Evolutionary conservation across 2,888 invertebrate genomes (phyloP).

Genomic region (Trilocha varians): DNA sequence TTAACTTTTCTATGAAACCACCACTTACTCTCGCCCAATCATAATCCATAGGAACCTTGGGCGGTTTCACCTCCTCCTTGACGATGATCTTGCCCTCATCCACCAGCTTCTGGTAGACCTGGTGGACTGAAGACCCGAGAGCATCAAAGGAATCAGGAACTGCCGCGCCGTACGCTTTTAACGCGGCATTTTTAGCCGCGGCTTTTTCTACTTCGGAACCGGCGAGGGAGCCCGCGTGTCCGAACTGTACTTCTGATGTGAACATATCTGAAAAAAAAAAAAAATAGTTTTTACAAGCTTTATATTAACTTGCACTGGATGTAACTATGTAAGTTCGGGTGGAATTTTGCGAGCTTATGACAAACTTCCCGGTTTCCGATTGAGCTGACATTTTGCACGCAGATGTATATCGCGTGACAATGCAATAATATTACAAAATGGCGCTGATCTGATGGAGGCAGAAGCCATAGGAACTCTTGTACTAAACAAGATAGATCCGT

Average conservation of each 20-base stretch:
- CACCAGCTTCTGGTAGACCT: constrained; percentile 84
- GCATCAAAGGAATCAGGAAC: constrained; percentile 96
- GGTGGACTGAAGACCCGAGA: constrained; percentile 69
- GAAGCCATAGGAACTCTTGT: too few species aligned
- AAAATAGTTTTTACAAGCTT: too few species aligned
- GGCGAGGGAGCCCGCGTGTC: constrained; percentile 99
- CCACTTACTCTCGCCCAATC: constrained; percentile 90
- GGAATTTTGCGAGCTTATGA: too few species aligned
- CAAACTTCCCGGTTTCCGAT: too few species aligned
- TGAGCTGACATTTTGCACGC: too few species aligned
- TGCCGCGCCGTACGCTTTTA: constrained; percentile 86
- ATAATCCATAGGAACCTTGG: constrained; percentile 99
- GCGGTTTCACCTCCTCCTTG: constrained; percentile 94
- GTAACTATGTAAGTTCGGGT: too few species aligned
- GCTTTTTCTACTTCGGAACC: constrained; percentile 96
- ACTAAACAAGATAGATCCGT: too few species aligned
- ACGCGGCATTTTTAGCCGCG: constrained; percentile 89
- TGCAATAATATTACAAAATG: too few species aligned
- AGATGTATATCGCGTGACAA: too few species aligned
- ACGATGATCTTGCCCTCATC: constrained; percentile 87
- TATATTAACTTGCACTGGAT: too few species aligned
- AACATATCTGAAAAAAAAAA: constrained; percentile 91
- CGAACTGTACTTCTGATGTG: constrained; percentile 95
- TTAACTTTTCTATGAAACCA: too few species aligned
- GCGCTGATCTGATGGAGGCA: too few species aligned